Percentiles rank a stretch among this genome's conserved stretches.
phyloP scores from a whole-genome alignment of 1,140 invertebrate species.

The Drosophila elegans region DNA sequence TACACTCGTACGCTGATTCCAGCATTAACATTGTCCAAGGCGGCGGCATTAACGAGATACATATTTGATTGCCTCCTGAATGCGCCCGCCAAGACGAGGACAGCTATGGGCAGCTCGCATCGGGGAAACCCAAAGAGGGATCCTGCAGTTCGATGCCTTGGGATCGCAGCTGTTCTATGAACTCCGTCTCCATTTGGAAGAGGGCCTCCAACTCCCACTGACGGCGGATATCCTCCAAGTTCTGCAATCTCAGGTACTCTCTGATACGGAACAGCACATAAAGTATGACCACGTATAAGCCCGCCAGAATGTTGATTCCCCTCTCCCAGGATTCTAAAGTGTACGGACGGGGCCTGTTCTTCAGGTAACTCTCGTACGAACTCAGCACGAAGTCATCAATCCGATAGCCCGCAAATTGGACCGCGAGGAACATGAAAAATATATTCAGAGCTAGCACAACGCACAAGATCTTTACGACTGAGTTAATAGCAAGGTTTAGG shows the following conservation, averaged over 20 bases:
- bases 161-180: neutral
- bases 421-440: neutral
- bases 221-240: neutral
- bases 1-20: slow-evolving; percentile 20
- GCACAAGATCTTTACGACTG: neutral
- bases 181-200: neutral
- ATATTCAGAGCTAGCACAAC: neutral
- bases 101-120: slow-evolving; percentile 3
- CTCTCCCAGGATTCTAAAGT: neutral
- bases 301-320: neutral
- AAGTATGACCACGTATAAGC: neutral
- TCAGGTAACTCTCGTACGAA: neutral
- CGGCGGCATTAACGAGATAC: slow-evolving; percentile 61
- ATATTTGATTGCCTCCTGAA: slow-evolving; percentile 47
- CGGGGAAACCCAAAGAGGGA: neutral
- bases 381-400: neutral
- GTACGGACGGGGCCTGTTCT: neutral
- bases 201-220: slow-evolving; percentile 5
- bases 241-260: neutral
- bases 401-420: neutral
- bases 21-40: slow-evolving; percentile 40
- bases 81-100: slow-evolving; percentile 28
- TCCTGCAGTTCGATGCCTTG: slow-evolving; percentile 13
- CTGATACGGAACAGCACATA: neutral
- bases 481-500: neutral